Evolutionary conservation across 2,797 vertebrate genomes (phyloP), one percentile per base, ranked within the genome.

Genomic region (Crax fasciolata): DNA sequence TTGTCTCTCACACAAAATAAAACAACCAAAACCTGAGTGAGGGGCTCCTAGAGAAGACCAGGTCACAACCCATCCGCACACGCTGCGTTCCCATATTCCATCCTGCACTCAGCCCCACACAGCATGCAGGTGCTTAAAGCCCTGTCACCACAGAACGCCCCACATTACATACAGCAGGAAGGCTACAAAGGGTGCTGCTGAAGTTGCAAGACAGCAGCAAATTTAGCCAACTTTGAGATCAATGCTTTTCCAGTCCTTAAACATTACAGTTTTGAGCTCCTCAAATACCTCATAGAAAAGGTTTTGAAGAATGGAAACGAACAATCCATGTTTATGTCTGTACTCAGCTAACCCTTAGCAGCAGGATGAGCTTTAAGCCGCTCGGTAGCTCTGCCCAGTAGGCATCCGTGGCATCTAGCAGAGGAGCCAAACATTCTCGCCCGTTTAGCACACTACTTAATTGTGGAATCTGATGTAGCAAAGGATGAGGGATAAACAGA

Each of bases 41-140:
- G 9, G 12, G 13, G 79, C 35, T 79, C 39, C 43, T 19, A 63
- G 25, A 84, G 21, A 48, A 46, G 41, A 55, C 0, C 2, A 61
- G 23, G 48, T 51, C 15, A 58, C 13, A 52, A 32, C 4, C n/a
- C 7, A 14, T 10, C 3, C 46, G 13, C 9, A 52, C 2, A 52
- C 1, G 5, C 19, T 21, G 13, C 0, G 0, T 46, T 73, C 44
- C 78, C 55, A 58, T 35, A 61, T 21, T 58, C 66, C 8, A n/a
- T 18, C 67, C 16, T 46, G 44, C 41, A 70, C 8, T 57, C 55
- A n/a, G 20, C n/a, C 30, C n/a, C n/a, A 9, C 13, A 32, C 20
- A 46, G 41, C n/a, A 43, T 1, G 9, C 12, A 76, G 32, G 3
- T 76, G 49, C 32, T 52, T 74, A 54, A 76, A 61, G 66, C 10